phyloP scores from a whole-genome alignment of 2,797 vertebrate species.

The Acipenser oxyrinchus region DNA sequence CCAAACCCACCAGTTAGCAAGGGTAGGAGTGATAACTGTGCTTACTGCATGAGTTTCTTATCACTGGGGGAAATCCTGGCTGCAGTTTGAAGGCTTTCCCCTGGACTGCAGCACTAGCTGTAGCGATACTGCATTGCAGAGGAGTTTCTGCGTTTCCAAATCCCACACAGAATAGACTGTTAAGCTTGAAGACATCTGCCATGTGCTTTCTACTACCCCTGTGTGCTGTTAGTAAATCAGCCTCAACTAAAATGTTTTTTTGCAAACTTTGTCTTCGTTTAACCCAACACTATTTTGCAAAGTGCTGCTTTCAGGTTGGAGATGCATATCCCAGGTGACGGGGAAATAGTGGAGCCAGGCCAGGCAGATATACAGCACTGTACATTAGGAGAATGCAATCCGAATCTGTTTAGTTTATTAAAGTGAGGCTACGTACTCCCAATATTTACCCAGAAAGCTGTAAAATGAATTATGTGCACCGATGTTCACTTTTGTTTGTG shows the following conservation, averaged over 20 bases:
- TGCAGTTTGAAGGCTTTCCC: neutral
- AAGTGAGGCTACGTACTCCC: too few relatives aligned
- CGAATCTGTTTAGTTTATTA: too few relatives aligned
- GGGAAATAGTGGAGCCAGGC: too few relatives aligned
- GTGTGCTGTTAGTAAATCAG: neutral
- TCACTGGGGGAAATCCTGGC: neutral
- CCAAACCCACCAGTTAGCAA: too few relatives aligned
- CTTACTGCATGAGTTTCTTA: neutral
- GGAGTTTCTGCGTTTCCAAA: neutral
- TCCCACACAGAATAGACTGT: neutral
- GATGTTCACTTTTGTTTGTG: too few relatives aligned
- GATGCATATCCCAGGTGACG: too few relatives aligned
- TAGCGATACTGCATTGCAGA: slow-evolving; percentile 19
- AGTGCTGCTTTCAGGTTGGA: too few relatives aligned
- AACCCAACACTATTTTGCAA: neutral
- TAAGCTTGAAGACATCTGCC: neutral
- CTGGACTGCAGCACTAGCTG: slow-evolving; percentile 6
- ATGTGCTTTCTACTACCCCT: neutral
- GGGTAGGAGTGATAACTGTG: neutral
- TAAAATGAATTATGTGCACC: too few relatives aligned
- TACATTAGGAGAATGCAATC: too few relatives aligned
- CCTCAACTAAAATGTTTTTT: neutral
- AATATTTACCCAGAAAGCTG: too few relatives aligned
- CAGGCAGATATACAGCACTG: too few relatives aligned
- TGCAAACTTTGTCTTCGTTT: neutral